Base-by-base conservation (phyloP, 2,888 invertebrate species). In the Coleophora flavipennella region DNA sequence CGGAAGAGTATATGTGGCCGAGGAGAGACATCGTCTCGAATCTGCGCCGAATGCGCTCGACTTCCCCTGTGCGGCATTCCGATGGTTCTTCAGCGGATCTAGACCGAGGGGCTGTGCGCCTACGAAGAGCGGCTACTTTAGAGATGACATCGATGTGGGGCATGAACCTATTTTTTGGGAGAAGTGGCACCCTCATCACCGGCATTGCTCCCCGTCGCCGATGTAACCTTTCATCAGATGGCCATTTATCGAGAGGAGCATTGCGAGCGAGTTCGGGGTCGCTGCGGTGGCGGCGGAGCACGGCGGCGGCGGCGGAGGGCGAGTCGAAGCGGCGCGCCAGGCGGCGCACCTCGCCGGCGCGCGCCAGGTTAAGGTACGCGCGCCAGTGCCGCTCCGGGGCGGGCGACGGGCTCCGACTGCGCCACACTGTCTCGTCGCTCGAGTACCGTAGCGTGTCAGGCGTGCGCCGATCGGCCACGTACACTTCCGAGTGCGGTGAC, bases 131-230 rank as follows among this genome's bases (percentile, higher is more conserved):
- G 0, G 94, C 94, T 40, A 93, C 88, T 75, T 95, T 94, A 53
- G 94, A 94, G 54, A 95, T 95, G n/a, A 95, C 90, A 56, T 95
- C 94, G 50, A 95, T 94, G 58, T 92, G 94, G 0, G 95, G 94
- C 94, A 95, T 94, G 48, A 90, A 90, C 10, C 93, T 87, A 60
- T 93, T 91, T 40, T 89, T 89, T 0, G 88, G 80, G 28, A 89
- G 85, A 27, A 92, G 74, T 1, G 90, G 89, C 28, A 87, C 75
- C 31, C 87, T 81, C 8, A 88, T 89, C 36, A 92, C 89, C 0
- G 92, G 92, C 1, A 91, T 88, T 42, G 81, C 49, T 39, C 71
- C 67, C 29, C 64, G 62, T 14, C 64, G 65, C 10, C 61, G 51
- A 8, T 62, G 49, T 12, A 62, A 55, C 50, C 71, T 78, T 56